Conservation (phyloP, 2,888 invertebrate species). For the Erannis defoliaria region DNA sequence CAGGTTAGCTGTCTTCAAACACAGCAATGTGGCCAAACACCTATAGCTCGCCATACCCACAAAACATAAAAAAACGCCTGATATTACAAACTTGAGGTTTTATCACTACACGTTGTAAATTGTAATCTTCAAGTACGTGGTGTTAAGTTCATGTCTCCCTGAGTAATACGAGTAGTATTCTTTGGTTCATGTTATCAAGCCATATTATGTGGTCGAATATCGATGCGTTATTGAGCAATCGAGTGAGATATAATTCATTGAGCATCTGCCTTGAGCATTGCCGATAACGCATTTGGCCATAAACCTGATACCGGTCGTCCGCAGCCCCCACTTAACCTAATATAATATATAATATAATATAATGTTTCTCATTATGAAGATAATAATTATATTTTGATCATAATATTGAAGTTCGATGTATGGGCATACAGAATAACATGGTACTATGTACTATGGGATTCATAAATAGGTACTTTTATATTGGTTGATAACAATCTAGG, state of each 20-base stretch:
- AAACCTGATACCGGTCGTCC: slow-evolving; percentile 18
- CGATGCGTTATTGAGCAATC: slow-evolving; percentile 28
- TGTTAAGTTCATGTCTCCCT: slow-evolving; percentile 15
- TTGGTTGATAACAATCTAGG: no score
- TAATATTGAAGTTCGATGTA: neutral
- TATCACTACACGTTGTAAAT: no score
- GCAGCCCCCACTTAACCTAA: slow-evolving; percentile 18
- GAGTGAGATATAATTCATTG: slow-evolving; percentile 37
- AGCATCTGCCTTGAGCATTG: slow-evolving; percentile 28
- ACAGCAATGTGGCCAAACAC: no score
- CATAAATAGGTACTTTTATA: no score
- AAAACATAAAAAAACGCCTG: no score
- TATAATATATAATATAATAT: no score
- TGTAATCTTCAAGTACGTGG: slow-evolving; percentile 28
- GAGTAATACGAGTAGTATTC: no score
- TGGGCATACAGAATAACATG: neutral
- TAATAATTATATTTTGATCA: neutral
- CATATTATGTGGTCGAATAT: slow-evolving; percentile 12
- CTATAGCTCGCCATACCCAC: no score
- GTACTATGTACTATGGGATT: no score
- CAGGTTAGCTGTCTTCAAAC: no score
- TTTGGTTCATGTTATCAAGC: slow-evolving; percentile 22
- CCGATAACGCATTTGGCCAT: slow-evolving; percentile 24
- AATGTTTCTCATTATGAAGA: slow-evolving; percentile 5
- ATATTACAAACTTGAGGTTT: no score